A percentile compares a stretch with the other conserved stretches of the same genome.
Evolutionary conservation across 2,888 invertebrate species (phyloP).

Genomic region (Antitype chi): DNA sequence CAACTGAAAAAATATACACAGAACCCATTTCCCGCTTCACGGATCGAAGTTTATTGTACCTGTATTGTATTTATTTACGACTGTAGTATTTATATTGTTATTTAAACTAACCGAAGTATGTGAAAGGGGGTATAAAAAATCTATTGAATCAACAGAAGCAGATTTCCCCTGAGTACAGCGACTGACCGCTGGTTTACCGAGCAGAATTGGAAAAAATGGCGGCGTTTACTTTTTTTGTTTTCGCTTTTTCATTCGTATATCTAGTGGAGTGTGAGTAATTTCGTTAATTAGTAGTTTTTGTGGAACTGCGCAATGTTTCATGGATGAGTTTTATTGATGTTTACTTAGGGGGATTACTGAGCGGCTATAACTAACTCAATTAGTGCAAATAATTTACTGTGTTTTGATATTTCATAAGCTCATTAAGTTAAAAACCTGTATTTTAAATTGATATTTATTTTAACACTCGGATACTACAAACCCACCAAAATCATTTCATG

Average conservation of each 20-base stretch:
- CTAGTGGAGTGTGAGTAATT: slow-evolving; percentile 50
- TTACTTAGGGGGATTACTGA: not conserved
- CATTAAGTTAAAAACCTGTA: not conserved
- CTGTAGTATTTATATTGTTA: slow-evolving; percentile 77
- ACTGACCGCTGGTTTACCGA: slow-evolving; percentile 80
- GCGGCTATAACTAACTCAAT: not conserved
- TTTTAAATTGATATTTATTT: not conserved
- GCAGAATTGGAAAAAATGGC: slow-evolving; percentile 78
- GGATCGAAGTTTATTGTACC: not conserved
- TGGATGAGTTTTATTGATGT: not conserved
- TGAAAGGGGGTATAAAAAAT: slow-evolving; percentile 75
- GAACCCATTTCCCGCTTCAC: slow-evolving; percentile 19
- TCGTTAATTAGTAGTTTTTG: slow-evolving; percentile 55
- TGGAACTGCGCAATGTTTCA: not conserved
- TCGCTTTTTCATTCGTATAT: slow-evolving; percentile 40
- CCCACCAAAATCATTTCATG: not conserved
- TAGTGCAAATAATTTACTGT: not conserved
- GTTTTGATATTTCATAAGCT: not conserved
- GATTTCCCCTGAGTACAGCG: slow-evolving; percentile 83
- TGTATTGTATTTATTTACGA: slow-evolving; percentile 35
- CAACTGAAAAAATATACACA: not conserved
- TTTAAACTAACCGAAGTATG: slow-evolving; percentile 74
- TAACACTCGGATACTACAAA: not conserved
- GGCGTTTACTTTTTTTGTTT: slow-evolving; percentile 47
- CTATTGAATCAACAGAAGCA: slow-evolving; percentile 82